Conservation (phyloP, 1,140 invertebrate species). For the Colletes latitarsis region DNA sequence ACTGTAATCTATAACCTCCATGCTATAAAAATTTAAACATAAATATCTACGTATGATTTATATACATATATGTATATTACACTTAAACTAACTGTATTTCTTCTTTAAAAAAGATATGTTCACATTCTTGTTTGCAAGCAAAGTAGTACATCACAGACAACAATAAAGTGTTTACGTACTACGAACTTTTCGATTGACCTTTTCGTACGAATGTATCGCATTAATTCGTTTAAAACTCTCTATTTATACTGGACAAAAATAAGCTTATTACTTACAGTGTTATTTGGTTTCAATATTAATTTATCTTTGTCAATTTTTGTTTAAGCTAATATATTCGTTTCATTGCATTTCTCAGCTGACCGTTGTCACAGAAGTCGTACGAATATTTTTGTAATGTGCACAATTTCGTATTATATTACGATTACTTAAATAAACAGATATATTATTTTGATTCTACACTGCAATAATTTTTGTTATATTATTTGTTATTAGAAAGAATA, state of each 20-base stretch:
- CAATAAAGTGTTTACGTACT: background rate
- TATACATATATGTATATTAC: background rate
- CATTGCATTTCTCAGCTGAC: background rate
- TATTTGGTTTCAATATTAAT: background rate
- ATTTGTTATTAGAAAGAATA: background rate
- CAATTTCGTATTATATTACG: background rate
- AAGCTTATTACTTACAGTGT: slow-evolving; percentile 14
- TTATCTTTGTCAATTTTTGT: background rate
- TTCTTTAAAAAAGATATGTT: background rate
- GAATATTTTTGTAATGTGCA: background rate
- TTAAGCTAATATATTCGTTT: background rate
- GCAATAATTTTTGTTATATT: background rate
- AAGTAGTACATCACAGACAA: background rate
- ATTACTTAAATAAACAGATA: background rate
- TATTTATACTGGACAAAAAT: background rate
- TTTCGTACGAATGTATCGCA: background rate
- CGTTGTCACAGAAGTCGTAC: background rate
- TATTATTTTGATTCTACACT: background rate
- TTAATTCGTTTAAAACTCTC: background rate
- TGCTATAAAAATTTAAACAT: background rate
- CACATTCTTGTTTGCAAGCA: too few species aligned
- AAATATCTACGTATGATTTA: background rate
- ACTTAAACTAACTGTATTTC: background rate
- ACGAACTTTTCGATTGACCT: slow-evolving; percentile 8
- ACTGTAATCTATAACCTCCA: slow-evolving; percentile 44